Evolutionary conservation across 2,797 vertebrate genomes (phyloP).

Genomic region (Anisognathus igniventris): DNA sequence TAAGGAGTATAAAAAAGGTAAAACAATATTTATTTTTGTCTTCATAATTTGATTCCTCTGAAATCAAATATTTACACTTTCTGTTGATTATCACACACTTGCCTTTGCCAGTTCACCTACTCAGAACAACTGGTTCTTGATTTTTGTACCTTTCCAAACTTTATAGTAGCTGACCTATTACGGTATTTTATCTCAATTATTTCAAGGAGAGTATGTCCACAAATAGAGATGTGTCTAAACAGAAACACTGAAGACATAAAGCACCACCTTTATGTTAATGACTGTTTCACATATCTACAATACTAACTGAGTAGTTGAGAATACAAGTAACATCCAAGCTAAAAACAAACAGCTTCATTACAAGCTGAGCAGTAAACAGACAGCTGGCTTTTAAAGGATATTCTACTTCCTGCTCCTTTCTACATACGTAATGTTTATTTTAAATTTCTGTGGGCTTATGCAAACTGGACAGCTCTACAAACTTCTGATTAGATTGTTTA

Average conservation of each 20-base stretch:
- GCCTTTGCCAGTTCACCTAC: not conserved
- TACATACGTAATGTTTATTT: constrained; percentile 6
- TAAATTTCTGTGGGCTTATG: not conserved
- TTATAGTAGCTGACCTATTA: not conserved
- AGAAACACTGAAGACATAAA: not conserved
- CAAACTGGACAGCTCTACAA: constrained; percentile 19
- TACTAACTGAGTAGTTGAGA: not conserved
- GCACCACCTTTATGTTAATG: not conserved
- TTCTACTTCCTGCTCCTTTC: constrained; percentile 23
- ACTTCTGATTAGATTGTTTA: constrained; percentile 40
- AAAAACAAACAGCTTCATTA: not conserved
- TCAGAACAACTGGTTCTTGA: not conserved
- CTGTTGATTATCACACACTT: not conserved
- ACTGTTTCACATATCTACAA: not conserved
- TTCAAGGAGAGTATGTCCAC: not conserved
- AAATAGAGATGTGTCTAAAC: not conserved
- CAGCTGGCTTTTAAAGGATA: not conserved
- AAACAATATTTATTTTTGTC: not conserved
- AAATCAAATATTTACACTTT: not conserved
- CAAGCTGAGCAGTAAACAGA: not conserved
- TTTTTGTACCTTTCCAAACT: not conserved
- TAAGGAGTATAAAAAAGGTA: not conserved
- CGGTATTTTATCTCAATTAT: not conserved
- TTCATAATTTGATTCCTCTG: not conserved
- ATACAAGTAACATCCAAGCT: not conserved